These are phyloP conservation scores for Blastomussa wellsi DNA, from an alignment of 92 coral and sea anemone species.

Conservation along the genomic window DNA sequence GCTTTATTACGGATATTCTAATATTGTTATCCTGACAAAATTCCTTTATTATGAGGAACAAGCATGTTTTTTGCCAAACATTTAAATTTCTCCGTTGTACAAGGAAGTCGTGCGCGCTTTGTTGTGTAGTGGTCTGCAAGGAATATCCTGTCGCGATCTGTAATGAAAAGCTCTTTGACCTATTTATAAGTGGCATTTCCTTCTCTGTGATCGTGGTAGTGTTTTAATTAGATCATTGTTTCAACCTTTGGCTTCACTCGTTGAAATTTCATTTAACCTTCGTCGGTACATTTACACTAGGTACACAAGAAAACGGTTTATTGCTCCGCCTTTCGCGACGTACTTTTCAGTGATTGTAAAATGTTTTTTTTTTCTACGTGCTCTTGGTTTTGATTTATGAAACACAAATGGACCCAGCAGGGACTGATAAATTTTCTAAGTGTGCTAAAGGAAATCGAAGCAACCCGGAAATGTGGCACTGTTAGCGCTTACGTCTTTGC, in stretches of 20 bases:
- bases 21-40: neutral
- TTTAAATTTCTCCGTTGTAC: neutral
- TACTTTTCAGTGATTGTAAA: neutral
- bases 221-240: constrained; percentile 36
- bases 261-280: constrained; percentile 43
- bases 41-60: neutral
- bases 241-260: constrained; percentile 43
- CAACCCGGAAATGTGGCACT: constrained; percentile 5
- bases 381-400: neutral
- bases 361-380: neutral
- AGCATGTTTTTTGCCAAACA: constrained; percentile 17
- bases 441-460: neutral
- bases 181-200: constrained; percentile 41
- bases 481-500: constrained; percentile 5
- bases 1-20: neutral
- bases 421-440: neutral
- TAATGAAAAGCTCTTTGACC: constrained; percentile 34
- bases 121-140: neutral
- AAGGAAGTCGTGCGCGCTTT: neutral
- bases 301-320: neutral
- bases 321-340: neutral
- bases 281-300: neutral
- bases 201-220: constrained; percentile 25
- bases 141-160: constrained; percentile 15
- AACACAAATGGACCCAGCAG: neutral